Evolutionary conservation across 2,113 vertebrate species (phyloP).

Genomic region (Microcebus jonahi): DNA sequence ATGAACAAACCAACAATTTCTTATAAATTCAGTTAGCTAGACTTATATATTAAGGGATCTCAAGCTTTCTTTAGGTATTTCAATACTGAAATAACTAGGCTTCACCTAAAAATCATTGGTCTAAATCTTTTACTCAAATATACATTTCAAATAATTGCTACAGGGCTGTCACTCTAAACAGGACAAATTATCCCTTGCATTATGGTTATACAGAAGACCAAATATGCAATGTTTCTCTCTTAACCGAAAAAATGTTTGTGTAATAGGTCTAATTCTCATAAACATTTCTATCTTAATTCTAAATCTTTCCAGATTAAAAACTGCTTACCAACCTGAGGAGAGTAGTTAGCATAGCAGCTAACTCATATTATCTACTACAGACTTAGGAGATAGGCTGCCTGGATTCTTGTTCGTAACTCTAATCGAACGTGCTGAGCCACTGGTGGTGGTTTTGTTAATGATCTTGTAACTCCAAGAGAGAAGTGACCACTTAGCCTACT

Average conservation of each 20-base stretch:
- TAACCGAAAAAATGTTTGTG: no score
- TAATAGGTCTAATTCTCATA: background rate
- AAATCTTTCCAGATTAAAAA: no score
- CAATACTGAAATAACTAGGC: background rate
- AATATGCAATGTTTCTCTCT: background rate
- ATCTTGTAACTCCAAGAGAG: no score
- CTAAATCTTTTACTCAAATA: background rate
- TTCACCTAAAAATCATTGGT: background rate
- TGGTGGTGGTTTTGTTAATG: no score
- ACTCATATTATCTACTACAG: no score
- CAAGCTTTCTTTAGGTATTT: background rate
- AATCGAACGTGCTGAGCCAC: no score
- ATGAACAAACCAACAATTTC: background rate
- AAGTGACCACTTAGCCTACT: no score
- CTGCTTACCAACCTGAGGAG: no score
- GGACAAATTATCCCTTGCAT: background rate
- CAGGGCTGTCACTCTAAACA: background rate
- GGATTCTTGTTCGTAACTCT: no score
- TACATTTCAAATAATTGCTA: background rate
- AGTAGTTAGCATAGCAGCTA: no score
- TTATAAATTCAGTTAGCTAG: background rate
- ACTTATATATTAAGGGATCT: background rate
- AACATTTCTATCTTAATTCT: background rate
- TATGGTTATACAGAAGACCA: background rate
- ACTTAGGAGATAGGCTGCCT: no score